Evolutionary conservation across 2,888 invertebrate species (phyloP).

Genomic region (Pollenia labialis): DNA sequence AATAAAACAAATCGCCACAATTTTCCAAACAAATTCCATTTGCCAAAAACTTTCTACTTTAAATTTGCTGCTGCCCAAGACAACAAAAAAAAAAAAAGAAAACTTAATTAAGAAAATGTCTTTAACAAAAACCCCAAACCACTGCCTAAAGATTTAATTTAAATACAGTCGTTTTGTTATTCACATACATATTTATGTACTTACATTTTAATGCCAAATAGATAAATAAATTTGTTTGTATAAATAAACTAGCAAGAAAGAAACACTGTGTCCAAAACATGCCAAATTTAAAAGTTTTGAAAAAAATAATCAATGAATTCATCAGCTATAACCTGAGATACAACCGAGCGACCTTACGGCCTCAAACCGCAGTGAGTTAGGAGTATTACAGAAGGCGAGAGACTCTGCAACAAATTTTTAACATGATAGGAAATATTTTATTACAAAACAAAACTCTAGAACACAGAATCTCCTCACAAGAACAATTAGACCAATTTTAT

Average conservation of each 20-base stretch:
- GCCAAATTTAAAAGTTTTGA: conserved; percentile 5
- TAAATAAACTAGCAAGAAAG: conserved; percentile 14
- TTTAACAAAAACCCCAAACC: conserved; percentile 19
- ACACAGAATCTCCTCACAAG: background rate
- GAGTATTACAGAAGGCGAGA: conserved; percentile 13
- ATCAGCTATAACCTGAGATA: conserved; percentile 1
- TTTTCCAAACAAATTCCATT: no score
- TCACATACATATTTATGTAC: conserved; percentile 31
- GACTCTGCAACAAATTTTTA: conserved; percentile 25
- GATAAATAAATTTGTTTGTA: conserved; percentile 1
- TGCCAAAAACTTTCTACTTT: no score
- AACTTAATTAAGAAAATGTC: conserved; percentile 66
- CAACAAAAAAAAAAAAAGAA: background rate
- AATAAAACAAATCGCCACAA: no score
- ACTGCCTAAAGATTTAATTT: conserved; percentile 15
- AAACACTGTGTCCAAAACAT: conserved; percentile 39
- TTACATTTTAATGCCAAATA: background rate
- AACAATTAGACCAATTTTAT: background rate
- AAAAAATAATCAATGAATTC: conserved; percentile 44
- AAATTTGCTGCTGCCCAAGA: no score
- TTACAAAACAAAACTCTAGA: conserved; percentile 8
- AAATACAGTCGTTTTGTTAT: conserved; percentile 12
- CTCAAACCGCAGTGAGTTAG: conserved; percentile 1
- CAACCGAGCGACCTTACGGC: conserved; percentile 15
- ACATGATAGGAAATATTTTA: conserved; percentile 56